Evolutionary conservation across 2,113 vertebrate species (phyloP).

Genomic region (Aspidoscelis tigris): DNA sequence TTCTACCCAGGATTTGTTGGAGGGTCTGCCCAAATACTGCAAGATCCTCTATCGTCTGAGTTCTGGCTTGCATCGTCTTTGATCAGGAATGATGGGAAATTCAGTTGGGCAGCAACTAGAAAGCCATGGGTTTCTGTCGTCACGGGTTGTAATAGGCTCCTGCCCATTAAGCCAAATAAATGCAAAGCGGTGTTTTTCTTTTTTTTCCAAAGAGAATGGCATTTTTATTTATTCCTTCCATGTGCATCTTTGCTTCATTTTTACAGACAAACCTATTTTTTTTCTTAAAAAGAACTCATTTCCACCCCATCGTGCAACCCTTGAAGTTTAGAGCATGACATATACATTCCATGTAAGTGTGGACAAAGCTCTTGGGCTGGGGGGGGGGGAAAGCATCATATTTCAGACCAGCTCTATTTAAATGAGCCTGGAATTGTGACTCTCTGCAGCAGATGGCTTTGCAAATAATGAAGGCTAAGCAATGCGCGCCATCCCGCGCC

Average conservation of each 20-base stretch:
- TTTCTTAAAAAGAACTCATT: background rate
- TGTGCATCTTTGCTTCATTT: conserved; percentile 33
- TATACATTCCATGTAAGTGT: background rate
- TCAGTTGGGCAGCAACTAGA: background rate
- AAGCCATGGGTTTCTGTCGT: background rate
- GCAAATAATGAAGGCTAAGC: conserved; percentile 91
- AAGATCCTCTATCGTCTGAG: too few species aligned
- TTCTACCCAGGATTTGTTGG: too few species aligned
- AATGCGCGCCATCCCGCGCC: conserved; percentile 79
- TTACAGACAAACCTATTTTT: background rate
- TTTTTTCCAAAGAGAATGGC: conserved; percentile 13
- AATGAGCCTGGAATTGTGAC: conserved; percentile 84
- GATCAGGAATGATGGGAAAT: background rate
- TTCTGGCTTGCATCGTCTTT: background rate
- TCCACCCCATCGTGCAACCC: conserved; percentile 3
- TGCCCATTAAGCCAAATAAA: background rate
- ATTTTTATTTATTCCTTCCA: conserved; percentile 57
- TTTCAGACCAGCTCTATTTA: conserved; percentile 78
- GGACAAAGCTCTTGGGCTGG: conserved; percentile 34
- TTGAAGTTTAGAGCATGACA: too few species aligned
- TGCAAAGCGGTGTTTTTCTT: conserved; percentile 1
- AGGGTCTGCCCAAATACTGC: too few species aligned
- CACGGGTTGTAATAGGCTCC: too few species aligned
- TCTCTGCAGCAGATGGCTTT: conserved; percentile 91
- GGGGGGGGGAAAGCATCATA: conserved; percentile 54